Base-by-base conservation (phyloP, 2,797 vertebrate genomes). In the Lithobates sylvaticus region DNA sequence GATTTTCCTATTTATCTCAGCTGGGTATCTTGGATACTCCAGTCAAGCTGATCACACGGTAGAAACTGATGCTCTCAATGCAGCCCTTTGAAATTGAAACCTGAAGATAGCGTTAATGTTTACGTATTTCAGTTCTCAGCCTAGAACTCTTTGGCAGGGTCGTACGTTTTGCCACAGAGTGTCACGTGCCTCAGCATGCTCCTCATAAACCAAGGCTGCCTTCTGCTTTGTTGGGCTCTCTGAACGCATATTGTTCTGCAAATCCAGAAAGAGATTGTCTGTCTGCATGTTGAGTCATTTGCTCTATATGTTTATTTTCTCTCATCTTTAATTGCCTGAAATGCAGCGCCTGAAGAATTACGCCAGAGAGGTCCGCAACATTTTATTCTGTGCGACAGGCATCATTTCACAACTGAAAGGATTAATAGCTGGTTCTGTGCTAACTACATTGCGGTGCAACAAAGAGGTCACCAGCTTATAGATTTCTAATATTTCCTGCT, bases 401-500 rank as follows among this genome's bases (percentile, higher is more conserved):
- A 83, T 81, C 79, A 77, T 86, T 86, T 86, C 85, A 81, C 78
- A 81, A 68, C 18, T 82, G 73, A 86, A 82, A 86, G 65, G 85
- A 86, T 86, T 86, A 83, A 86, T 86, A 78, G 79, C 79, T 50
- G 39, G 80, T 54, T 86, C 68, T 82, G 72, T 64, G 65, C 85
- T 78, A 86, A 86, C 79, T 86, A 86, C 74, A 78, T 86, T 83
- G 75, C 80, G 72, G 85, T 72, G 74, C 85, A 86, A 68, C 74
- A 15, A 27, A 83, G 82, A 86, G 80, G 85, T 69, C 85, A 83
- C 36, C 80, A 39, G 21, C 64, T 76, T 86, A 86, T 86, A 71
- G 85, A 86, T 86, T 83, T 86, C 80, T 86, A 86, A 86, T 86
- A 86, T 86, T 86, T 86, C 74, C 79, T 86, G 65, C 79, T 74